phyloP scores from a whole-genome alignment of 2,797 vertebrate species.

The Linurgus olivaceus region DNA sequence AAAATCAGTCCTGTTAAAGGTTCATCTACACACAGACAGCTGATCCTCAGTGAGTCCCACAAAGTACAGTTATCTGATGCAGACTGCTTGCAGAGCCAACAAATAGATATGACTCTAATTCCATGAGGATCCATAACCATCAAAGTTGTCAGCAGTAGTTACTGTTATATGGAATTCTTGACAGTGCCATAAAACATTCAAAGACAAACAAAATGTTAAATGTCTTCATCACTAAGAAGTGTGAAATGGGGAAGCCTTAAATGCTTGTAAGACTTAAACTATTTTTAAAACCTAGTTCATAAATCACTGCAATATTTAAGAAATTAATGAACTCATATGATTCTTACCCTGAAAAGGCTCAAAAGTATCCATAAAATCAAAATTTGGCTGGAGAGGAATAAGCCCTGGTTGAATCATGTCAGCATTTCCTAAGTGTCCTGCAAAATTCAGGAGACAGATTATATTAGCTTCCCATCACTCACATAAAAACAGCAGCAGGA shows the following conservation, averaged over 20 bases:
- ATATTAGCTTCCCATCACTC: neutral
- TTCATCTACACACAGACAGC: neutral
- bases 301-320: neutral
- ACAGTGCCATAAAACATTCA: neutral
- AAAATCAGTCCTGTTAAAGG: neutral
- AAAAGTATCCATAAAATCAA: slow-evolving; percentile 98
- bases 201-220: neutral
- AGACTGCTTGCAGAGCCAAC: neutral
- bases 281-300: neutral
- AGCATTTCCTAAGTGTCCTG: slow-evolving; percentile 93
- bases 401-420: slow-evolving; percentile 99
- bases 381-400: slow-evolving; percentile 94
- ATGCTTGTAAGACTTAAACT: neutral
- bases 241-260: neutral
- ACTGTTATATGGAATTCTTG: neutral
- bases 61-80: neutral
- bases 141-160: neutral
- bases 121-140: neutral
- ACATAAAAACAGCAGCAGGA: neutral
- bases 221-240: neutral
- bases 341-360: slow-evolving; percentile 93
- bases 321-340: neutral
- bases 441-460: slow-evolving; percentile 12
- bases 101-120: neutral
- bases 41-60: neutral